Conservation (phyloP, 2,888 invertebrate species). For the Scotopteryx bipunctaria region DNA sequence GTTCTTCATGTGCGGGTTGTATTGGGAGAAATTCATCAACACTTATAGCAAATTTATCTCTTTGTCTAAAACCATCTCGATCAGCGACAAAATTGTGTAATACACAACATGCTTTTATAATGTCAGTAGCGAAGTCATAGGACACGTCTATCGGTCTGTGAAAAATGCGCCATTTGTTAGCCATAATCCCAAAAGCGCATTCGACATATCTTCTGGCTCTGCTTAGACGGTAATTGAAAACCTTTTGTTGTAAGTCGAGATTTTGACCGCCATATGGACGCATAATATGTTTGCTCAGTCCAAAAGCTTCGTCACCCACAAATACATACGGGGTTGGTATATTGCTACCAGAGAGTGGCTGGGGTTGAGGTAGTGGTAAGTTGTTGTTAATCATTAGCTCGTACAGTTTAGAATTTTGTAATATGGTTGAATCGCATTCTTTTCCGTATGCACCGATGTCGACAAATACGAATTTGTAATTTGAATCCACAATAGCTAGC, state of each 20-base stretch:
- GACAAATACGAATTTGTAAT: conserved; percentile 27
- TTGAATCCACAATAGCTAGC: conserved; percentile 30
- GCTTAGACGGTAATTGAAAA: conserved; percentile 22
- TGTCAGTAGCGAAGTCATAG: neutral
- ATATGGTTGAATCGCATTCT: conserved; percentile 26
- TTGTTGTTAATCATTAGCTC: neutral
- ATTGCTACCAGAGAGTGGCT: conserved; percentile 8
- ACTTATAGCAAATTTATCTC: conserved; percentile 2
- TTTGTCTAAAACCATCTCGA: conserved; percentile 29
- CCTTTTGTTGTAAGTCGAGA: conserved; percentile 26
- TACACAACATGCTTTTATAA: too few species aligned
- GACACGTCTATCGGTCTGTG: neutral
- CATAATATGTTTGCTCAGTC: conserved; percentile 30
- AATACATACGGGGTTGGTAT: conserved; percentile 6
- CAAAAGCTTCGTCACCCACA: conserved; percentile 33
- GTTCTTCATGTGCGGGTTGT: neutral
- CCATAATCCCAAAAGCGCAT: conserved; percentile 31
- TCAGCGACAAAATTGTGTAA: conserved; percentile 29
- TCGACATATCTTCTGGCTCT: conserved; percentile 19
- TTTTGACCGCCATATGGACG: conserved; percentile 28
- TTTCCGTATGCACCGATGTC: conserved; percentile 20
- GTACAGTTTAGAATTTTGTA: too few species aligned
- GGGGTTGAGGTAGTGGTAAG: conserved; percentile 10
- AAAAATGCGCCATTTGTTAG: conserved; percentile 4
- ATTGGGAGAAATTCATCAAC: conserved; percentile 4